Conservation (phyloP, 2,888 invertebrate genomes). For the Melanostoma scalare region DNA sequence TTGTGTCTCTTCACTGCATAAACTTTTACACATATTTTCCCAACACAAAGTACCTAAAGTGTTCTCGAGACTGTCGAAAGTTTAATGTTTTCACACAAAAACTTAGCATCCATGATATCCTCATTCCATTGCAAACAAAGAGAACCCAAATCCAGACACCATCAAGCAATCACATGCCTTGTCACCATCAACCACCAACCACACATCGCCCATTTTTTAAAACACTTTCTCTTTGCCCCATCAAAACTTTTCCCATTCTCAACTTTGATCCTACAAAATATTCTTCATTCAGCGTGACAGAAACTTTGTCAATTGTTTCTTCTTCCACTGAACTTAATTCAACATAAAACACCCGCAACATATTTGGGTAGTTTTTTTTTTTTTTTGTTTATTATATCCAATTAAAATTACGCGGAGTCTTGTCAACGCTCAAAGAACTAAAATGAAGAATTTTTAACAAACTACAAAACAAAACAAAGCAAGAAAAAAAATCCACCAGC, state of each 20-base stretch:
- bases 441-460: slow-evolving; percentile 14
- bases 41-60: too few species aligned
- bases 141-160: too few species aligned
- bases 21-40: too few species aligned
- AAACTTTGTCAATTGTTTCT: slow-evolving; percentile 9
- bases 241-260: neutral
- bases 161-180: too few species aligned
- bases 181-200: too few species aligned
- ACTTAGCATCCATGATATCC: too few species aligned
- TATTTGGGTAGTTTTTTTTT: neutral
- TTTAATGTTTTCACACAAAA: too few species aligned
- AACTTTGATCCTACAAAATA: neutral
- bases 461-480: neutral
- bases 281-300: neutral
- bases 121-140: too few species aligned
- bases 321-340: neutral
- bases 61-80: too few species aligned
- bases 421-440: slow-evolving; percentile 8
- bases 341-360: slow-evolving; percentile 3
- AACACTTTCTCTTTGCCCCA: neutral
- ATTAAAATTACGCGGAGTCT: slow-evolving; percentile 43
- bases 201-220: neutral
- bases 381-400: slow-evolving; percentile 31
- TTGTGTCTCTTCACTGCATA: too few species aligned
- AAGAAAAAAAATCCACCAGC: slow-evolving; percentile 17